A percentile compares a stretch with the other conserved stretches of the same genome.
Evolutionary conservation across 2,797 vertebrate genomes (phyloP).

Genomic region (Miichthys miiuy): DNA sequence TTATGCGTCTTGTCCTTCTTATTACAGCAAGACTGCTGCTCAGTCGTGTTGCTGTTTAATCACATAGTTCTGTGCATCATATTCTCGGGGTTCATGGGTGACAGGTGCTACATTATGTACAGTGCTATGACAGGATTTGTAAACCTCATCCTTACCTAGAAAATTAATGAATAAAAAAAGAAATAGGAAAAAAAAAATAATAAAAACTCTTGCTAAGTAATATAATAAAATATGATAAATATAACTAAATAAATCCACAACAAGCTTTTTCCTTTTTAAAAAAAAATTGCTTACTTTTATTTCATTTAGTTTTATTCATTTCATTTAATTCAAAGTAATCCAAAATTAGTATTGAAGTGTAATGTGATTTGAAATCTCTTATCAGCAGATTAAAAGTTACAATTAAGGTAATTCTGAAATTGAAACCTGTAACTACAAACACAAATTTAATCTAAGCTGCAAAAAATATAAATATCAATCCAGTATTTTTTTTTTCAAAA

Average conservation of each 20-base stretch:
- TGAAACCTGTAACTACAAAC: background rate
- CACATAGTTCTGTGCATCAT: constrained; percentile 26
- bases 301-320: no score
- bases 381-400: background rate
- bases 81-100: background rate
- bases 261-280: background rate
- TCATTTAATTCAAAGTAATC: background rate
- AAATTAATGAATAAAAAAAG: background rate
- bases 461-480: background rate
- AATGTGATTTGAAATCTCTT: background rate
- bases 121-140: background rate
- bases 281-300: no score
- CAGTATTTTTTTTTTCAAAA: no score
- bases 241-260: background rate
- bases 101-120: background rate
- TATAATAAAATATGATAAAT: background rate
- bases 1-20: constrained; percentile 31
- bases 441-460: background rate
- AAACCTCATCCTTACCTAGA: background rate
- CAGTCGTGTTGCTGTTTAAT: constrained; percentile 31
- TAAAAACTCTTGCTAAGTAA: background rate
- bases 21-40: constrained; percentile 32
- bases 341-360: background rate
- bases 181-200: background rate
- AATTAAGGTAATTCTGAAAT: background rate